Evolutionary conservation across 2,888 invertebrate species (phyloP), one percentile per base, ranked within the genome.

Genomic region (Catocala fraxini): DNA sequence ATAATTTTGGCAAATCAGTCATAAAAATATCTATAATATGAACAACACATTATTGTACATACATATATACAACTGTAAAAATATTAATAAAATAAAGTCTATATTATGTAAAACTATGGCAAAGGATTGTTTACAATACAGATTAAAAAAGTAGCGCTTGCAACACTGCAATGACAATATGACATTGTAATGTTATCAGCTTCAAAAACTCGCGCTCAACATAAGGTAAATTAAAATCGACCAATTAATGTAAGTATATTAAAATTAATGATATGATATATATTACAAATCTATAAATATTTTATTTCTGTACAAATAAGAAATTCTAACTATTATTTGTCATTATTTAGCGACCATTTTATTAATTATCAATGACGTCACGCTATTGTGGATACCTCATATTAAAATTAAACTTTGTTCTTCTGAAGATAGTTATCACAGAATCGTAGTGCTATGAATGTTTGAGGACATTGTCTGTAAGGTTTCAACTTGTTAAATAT

Each of bases 211-310:
- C 25, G 9, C 35, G 35, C 6, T 39, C 9, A 7, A 7, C 9
- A 39, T 7, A 39, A 6, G 35, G 35, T 39, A 9, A 39, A 39
- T 39, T 6, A 6, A 6, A 39, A 39, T 39, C 9, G 35, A 39
- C 7, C 35, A 7, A 52, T 15, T 10, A 51, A 52, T 51, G 51
- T 51, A 62, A 51, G 49, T 65, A 55, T 72, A 46, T 59, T 57
- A 56, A 35, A 41, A 70, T 62, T 61, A 66, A 41, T 75, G 66
- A 73, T 75, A 75, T 73, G 73, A 53, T 58, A 68, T 68, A n/a
- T n/a, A 68, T 68, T 43, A 65, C 25, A 69, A 65, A 63, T 41
- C 54, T 59, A 72, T 59, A 42, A 66, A 53, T 42, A 65, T 51
- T 35, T 15, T 35, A 54, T 46, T 63, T 63, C 63, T 70, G 77